These are phyloP conservation scores for Hypselothyrea guttata DNA, from an alignment of 2,888 invertebrate genomes.

Conservation along the genomic window DNA sequence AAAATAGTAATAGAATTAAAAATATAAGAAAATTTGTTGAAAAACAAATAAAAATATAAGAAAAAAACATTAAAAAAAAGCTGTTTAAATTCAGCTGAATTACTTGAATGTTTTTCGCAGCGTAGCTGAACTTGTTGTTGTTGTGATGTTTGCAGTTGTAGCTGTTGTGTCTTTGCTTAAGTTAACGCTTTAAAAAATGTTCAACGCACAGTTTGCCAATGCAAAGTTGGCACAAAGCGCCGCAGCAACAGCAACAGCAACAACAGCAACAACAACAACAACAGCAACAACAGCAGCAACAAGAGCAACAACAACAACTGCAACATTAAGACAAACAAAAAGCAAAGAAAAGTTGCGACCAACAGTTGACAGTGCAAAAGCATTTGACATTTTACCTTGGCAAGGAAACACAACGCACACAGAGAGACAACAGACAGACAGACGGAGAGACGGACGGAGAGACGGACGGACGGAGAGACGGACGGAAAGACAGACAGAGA, in stretches of 20 bases:
- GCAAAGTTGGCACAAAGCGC: conserved; percentile 48
- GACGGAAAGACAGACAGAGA: conserved; percentile 34
- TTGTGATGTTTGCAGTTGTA: conserved; percentile 19
- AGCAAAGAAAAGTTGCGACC: conserved; percentile 58
- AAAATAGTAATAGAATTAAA: too few relatives aligned
- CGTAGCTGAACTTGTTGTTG: conserved; percentile 16
- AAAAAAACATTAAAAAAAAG: too few relatives aligned
- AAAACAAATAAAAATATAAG: too few relatives aligned
- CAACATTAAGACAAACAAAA: conserved; percentile 21
- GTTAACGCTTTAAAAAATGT: conserved; percentile 43
- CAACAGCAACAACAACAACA: conserved; percentile 20
- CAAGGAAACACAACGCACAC: conserved; percentile 47
- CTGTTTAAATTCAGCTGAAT: too few relatives aligned
- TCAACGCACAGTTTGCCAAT: conserved; percentile 31
- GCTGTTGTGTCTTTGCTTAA: conserved; percentile 38
- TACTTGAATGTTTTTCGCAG: too few relatives aligned
- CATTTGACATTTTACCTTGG: conserved; percentile 81
- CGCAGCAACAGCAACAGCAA: conserved; percentile 23
- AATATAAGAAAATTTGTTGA: too few relatives aligned
- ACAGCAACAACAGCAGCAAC: conserved; percentile 8
- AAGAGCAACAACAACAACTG: conserved; percentile 22
- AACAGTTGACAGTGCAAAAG: conserved; percentile 77
- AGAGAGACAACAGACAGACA: conserved; percentile 21
- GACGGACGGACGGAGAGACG: conserved; percentile 32
- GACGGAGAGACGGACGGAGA: conserved; percentile 23